Conservation (phyloP, 23 tunicate species). For the Trididemnum miniatum region DNA sequence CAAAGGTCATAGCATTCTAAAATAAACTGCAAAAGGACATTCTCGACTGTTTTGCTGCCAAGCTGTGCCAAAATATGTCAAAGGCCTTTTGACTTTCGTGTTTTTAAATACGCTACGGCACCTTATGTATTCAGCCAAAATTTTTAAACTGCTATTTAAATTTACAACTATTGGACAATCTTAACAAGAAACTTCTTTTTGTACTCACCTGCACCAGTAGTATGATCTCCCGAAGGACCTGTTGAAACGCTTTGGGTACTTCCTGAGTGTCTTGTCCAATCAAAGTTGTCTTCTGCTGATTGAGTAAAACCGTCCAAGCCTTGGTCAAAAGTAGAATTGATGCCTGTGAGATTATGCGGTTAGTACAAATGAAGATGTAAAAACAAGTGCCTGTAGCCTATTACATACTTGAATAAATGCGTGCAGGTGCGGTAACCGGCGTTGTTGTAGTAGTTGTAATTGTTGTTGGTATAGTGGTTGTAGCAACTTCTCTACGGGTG, state of each 20-base stretch:
- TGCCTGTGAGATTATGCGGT: slow-evolving; percentile 6
- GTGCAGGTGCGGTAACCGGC: slow-evolving; percentile 29
- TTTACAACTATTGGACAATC: too few species aligned
- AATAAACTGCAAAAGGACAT: too few species aligned
- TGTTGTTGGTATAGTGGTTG: slow-evolving; percentile 37
- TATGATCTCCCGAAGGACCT: slow-evolving; percentile 91
- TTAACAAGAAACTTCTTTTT: too few species aligned
- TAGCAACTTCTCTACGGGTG: background rate
- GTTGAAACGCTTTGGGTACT: slow-evolving; percentile 90
- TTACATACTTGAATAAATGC: slow-evolving; percentile 28
- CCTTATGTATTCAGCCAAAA: too few species aligned
- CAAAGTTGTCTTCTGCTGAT: slow-evolving; percentile 57
- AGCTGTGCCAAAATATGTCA: too few species aligned
- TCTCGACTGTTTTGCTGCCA: too few species aligned
- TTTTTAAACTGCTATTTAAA: too few species aligned
- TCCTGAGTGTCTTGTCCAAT: slow-evolving; percentile 54
- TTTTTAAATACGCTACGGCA: too few species aligned
- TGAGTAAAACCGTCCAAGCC: slow-evolving; percentile 79
- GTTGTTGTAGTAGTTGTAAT: slow-evolving; percentile 37
- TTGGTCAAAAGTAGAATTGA: slow-evolving; percentile 66
- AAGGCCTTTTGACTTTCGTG: too few species aligned
- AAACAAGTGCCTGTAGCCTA: too few species aligned
- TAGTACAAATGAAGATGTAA: background rate
- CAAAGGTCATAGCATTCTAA: too few species aligned
- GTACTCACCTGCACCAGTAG: slow-evolving; percentile 39